Conservation (phyloP, 1,140 invertebrate genomes). For the Apis laboriosa region DNA sequence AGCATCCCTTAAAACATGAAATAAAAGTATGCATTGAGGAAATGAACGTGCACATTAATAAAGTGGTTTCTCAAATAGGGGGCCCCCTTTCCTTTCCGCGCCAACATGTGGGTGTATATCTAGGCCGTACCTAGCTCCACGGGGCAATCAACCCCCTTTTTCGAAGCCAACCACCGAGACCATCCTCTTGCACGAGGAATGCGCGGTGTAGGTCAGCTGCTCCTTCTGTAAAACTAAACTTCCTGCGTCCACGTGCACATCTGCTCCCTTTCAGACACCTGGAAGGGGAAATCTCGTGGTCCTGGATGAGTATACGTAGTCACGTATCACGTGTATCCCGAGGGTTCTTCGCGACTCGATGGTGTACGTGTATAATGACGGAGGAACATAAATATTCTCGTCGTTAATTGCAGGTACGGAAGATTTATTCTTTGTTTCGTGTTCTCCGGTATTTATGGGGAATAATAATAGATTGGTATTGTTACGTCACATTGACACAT, state of each 20-base stretch:
- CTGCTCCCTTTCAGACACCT: constrained; percentile 34
- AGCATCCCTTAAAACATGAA: constrained; percentile 33
- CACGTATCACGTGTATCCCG: background rate
- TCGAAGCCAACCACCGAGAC: constrained; percentile 48
- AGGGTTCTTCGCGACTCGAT: background rate
- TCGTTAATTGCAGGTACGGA: constrained; percentile 1
- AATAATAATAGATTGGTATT: background rate
- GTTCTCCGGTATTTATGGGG: background rate
- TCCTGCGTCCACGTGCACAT: constrained; percentile 61
- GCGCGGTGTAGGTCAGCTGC: constrained; percentile 55
- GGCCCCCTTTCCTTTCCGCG: constrained; percentile 38
- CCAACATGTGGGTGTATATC: constrained; percentile 58
- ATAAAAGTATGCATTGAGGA: constrained; percentile 32
- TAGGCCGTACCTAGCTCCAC: constrained; percentile 13
- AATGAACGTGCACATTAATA: constrained; percentile 51
- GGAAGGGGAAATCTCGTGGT: constrained; percentile 24
- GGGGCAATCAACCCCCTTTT: constrained; percentile 49
- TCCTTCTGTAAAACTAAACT: constrained; percentile 62
- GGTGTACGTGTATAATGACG: background rate
- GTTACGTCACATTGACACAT: background rate
- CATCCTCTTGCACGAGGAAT: constrained; percentile 45
- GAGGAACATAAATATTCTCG: background rate
- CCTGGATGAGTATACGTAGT: background rate
- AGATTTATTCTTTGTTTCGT: constrained; percentile 1
- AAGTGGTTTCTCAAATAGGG: constrained; percentile 2